Conservation (phyloP, 2,888 invertebrate species). For the Machimus atricapillus region DNA sequence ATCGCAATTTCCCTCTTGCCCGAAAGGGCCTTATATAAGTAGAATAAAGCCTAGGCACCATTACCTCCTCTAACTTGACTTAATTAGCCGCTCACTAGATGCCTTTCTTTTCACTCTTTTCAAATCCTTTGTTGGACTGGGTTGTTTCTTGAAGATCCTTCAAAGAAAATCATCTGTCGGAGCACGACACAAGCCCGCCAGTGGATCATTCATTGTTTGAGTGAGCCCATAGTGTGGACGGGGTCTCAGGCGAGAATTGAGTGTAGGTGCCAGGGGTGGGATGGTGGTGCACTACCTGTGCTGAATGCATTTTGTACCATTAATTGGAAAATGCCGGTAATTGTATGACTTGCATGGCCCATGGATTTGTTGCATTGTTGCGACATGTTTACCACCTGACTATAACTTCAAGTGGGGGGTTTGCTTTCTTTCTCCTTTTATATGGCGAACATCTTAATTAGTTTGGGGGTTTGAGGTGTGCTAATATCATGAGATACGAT, state of each 20-base stretch:
- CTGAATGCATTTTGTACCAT: slow-evolving; percentile 18
- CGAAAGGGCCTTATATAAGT: neutral
- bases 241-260: neutral
- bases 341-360: slow-evolving; percentile 2
- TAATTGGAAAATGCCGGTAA: slow-evolving; percentile 27
- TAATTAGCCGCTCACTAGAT: neutral
- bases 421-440: neutral
- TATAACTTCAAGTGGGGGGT: neutral
- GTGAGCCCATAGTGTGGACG: neutral
- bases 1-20: neutral
- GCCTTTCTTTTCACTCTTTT: neutral
- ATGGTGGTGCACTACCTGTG: neutral
- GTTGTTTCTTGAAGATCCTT: neutral
- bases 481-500: neutral
- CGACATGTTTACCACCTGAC: slow-evolving; percentile 13
- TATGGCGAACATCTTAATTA: slow-evolving; percentile 7
- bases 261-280: neutral
- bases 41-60: neutral
- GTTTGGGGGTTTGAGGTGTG: neutral
- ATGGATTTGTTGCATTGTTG: slow-evolving; percentile 15
- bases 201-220: slow-evolving; percentile 6
- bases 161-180: neutral
- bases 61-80: neutral
- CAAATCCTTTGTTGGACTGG: neutral
- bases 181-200: neutral